phyloP scores from a whole-genome alignment of 2,113 vertebrate genomes.

The Todiramphus chloris region DNA sequence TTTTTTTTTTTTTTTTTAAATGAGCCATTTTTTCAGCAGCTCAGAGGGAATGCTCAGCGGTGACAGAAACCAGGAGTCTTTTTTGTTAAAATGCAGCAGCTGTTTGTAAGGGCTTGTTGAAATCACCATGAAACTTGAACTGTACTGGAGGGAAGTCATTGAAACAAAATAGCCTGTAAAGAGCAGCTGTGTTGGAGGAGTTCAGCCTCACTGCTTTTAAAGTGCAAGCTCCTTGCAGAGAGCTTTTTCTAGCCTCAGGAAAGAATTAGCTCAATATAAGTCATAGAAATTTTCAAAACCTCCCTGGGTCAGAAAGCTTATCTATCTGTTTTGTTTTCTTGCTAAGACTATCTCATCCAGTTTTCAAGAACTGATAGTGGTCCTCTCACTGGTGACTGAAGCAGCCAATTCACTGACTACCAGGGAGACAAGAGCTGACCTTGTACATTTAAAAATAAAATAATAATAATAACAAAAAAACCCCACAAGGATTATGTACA shows the following conservation, averaged over 20 bases:
- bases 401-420: background rate
- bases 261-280: background rate
- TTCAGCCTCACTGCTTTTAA: background rate
- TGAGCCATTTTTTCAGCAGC: background rate
- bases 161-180: constrained; percentile 64
- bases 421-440: background rate
- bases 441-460: background rate
- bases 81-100: constrained; percentile 49
- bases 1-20: background rate
- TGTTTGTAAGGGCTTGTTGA: constrained; percentile 46
- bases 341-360: background rate
- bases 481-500: background rate
- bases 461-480: too few relatives aligned
- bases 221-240: fast-evolving
- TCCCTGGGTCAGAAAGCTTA: background rate
- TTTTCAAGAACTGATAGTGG: background rate
- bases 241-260: background rate
- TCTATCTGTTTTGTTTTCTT: background rate
- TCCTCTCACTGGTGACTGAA: background rate
- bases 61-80: background rate
- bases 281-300: background rate
- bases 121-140: constrained; percentile 56
- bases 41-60: background rate
- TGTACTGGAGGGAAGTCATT: background rate
- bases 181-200: constrained; percentile 60